Conservation (phyloP, 2,888 invertebrate genomes). For the Petrophora chlorosata region DNA sequence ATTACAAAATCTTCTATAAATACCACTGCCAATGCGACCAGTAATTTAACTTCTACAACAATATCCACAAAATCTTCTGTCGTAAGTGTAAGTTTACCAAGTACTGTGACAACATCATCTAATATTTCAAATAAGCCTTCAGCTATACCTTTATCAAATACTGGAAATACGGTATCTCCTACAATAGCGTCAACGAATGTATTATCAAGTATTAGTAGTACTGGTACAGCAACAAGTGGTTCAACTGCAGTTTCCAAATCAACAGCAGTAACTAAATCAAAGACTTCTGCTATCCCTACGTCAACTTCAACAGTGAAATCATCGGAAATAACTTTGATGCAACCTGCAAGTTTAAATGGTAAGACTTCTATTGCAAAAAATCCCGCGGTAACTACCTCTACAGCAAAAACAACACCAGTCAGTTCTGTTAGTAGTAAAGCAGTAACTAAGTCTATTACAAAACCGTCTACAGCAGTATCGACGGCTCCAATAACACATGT, state of each 20-base stretch:
- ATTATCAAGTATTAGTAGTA: conserved; percentile 1
- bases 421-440: conserved; percentile 6
- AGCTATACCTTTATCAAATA: conserved; percentile 22
- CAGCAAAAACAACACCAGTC: background rate
- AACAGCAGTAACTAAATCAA: background rate
- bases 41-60: conserved; percentile 19
- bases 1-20: conserved; percentile 20
- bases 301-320: background rate
- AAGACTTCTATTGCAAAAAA: conserved; percentile 1
- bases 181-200: background rate
- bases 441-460: background rate
- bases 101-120: background rate
- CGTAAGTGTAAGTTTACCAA: conserved; percentile 15
- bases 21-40: conserved; percentile 17
- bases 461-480: background rate
- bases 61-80: conserved; percentile 21
- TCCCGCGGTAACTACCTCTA: background rate
- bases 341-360: background rate
- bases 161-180: conserved; percentile 2
- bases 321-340: background rate
- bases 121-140: conserved; percentile 6
- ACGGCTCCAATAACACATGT: background rate
- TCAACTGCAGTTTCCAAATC: background rate
- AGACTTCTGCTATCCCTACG: background rate
- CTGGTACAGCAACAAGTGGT: background rate